Percentiles rank a stretch among this genome's conserved stretches.
phyloP scores from a whole-genome alignment of 35 echinoderm and acorn worm genomes.

The Lytechinus variegatus region DNA sequence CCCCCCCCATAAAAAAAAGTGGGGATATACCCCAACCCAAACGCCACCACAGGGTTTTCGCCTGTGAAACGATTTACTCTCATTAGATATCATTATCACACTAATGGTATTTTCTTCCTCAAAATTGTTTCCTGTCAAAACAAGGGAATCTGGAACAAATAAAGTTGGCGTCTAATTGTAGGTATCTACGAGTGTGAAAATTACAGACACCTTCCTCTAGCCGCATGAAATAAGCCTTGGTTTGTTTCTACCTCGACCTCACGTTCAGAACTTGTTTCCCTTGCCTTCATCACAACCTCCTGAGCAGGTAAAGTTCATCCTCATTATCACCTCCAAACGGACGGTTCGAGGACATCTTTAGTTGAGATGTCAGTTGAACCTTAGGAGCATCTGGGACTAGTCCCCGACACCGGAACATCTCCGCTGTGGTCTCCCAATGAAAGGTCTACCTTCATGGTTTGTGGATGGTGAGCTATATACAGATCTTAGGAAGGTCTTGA shows the following conservation, averaged over 20 bases:
- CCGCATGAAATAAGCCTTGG: neutral
- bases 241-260: neutral
- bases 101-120: neutral
- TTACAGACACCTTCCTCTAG: neutral
- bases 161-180: neutral
- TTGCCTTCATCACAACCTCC: neutral
- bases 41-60: too few relatives aligned
- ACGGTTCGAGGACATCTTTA: neutral
- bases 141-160: neutral
- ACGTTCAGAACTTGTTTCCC: neutral
- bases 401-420: neutral
- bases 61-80: too few relatives aligned
- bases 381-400: neutral
- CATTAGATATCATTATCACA: neutral
- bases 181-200: neutral
- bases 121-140: neutral
- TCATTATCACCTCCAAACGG: constrained; percentile 33
- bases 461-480: neutral
- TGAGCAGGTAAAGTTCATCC: neutral
- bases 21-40: too few relatives aligned
- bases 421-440: neutral
- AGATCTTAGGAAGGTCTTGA: neutral
- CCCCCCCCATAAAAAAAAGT: too few relatives aligned
- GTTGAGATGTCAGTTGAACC: constrained; percentile 34
- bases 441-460: neutral